These are phyloP conservation scores for Caenorhabditis parvicauda DNA, from an alignment of 2,888 invertebrate species.

Conservation along the genomic window DNA sequence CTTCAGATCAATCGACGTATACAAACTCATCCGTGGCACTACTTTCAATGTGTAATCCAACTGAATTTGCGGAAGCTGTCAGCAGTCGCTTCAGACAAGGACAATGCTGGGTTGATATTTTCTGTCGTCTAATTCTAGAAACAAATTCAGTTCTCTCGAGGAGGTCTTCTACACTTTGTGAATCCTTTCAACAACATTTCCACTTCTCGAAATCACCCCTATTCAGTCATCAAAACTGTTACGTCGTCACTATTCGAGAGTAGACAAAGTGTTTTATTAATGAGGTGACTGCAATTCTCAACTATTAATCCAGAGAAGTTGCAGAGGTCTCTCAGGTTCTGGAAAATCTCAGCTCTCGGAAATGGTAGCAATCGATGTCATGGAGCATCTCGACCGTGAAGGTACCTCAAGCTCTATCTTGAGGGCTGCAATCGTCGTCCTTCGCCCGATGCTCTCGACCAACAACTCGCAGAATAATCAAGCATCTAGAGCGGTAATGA, in stretches of 20 bases:
- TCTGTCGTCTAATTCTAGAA: not conserved
- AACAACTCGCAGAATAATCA: conserved; percentile 31
- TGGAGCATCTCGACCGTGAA: conserved; percentile 19
- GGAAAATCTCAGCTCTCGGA: conserved; percentile 33
- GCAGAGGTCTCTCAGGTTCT: conserved; percentile 34
- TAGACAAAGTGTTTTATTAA: conserved; percentile 16
- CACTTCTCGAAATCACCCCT: conserved; percentile 15
- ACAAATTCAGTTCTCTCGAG: conserved; percentile 29
- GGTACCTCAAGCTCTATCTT: conserved; percentile 23
- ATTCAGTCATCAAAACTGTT: conserved; percentile 26
- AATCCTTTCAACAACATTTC: conserved; percentile 40
- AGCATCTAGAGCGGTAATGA: conserved; percentile 18
- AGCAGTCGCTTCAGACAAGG: conserved; percentile 30
- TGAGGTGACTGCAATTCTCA: conserved; percentile 10
- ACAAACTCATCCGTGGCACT: conserved; percentile 25
- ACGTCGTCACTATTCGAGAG: conserved; percentile 22
- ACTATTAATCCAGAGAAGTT: not conserved
- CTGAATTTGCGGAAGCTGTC: conserved; percentile 25
- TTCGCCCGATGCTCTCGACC: conserved; percentile 30
- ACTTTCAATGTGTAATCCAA: conserved; percentile 23
- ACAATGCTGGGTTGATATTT: conserved; percentile 28
- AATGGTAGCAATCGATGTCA: conserved; percentile 22
- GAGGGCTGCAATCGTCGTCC: conserved; percentile 17
- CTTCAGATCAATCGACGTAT: conserved; percentile 18
- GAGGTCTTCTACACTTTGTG: conserved; percentile 31